Conservation (phyloP, 2,888 invertebrate genomes). For the Gortyna flavago region DNA sequence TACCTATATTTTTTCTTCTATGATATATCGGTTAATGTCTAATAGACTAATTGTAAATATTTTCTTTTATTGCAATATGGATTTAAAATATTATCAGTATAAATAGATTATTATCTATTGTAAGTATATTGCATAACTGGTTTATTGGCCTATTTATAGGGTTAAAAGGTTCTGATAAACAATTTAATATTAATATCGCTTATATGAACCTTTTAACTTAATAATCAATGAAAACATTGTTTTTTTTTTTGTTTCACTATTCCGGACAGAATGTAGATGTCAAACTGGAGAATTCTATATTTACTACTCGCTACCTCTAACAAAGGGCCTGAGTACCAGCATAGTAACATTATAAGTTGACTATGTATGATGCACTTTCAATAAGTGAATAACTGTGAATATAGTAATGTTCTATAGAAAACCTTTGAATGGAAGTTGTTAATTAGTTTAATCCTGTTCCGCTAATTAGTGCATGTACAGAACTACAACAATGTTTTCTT, state of each 20-base stretch:
- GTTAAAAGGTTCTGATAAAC: constrained; percentile 30
- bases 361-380: not conserved
- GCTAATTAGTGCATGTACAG: constrained; percentile 11
- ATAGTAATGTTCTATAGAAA: not conserved
- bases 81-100: not conserved
- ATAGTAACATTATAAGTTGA: not conserved
- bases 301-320: not conserved
- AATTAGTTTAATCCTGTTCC: constrained; percentile 3
- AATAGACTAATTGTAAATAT: not conserved
- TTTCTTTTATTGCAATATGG: not conserved
- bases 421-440: constrained; percentile 10
- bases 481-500: constrained; percentile 19
- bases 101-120: constrained; percentile 2
- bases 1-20: not conserved
- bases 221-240: not conserved
- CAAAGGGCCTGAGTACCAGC: too few relatives aligned
- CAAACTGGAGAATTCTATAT: not conserved
- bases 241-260: not conserved
- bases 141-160: not conserved
- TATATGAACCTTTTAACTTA: constrained; percentile 8
- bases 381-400: not conserved
- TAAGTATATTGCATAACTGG: not conserved
- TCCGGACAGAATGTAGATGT: not conserved
- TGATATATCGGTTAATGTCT: not conserved
- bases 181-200: not conserved